Conservation (phyloP, 1,140 invertebrate genomes). For the Drosophila bocqueti region DNA sequence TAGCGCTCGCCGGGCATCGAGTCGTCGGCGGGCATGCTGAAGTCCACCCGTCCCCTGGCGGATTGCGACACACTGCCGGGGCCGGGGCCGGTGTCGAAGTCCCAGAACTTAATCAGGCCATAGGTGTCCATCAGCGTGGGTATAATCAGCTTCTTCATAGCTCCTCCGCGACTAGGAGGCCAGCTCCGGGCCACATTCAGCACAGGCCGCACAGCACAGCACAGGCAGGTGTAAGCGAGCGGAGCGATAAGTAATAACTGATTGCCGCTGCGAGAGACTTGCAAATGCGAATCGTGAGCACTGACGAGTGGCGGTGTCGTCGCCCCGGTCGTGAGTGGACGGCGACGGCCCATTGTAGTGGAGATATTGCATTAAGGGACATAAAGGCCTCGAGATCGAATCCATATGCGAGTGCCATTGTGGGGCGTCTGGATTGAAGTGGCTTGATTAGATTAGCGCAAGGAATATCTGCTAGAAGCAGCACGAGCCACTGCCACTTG, state of each 20-base stretch:
- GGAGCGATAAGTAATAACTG: constrained; percentile 79
- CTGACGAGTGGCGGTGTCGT: constrained; percentile 35
- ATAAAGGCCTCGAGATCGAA: constrained; percentile 30
- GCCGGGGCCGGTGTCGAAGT: constrained; percentile 70
- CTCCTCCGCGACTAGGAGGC: neutral
- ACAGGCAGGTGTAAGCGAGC: constrained; percentile 62
- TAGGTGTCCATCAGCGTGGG: constrained; percentile 79
- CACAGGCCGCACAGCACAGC: constrained; percentile 10
- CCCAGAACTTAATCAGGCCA: constrained; percentile 80
- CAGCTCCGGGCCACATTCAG: constrained; percentile 1
- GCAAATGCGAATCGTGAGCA: constrained; percentile 51
- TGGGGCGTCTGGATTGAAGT: constrained; percentile 36
- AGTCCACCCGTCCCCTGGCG: constrained; percentile 1
- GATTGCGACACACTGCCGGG: constrained; percentile 33
- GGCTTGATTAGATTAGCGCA: constrained; percentile 69
- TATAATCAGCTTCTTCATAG: constrained; percentile 81
- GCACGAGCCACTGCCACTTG: constrained; percentile 42
- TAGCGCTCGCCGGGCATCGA: constrained; percentile 57
- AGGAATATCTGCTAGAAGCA: constrained; percentile 29
- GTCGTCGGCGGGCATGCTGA: constrained; percentile 26
- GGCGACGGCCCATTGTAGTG: constrained; percentile 13
- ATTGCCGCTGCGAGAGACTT: constrained; percentile 60
- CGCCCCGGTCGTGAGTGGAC: constrained; percentile 55
- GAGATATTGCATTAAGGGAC: constrained; percentile 55
- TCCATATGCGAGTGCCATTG: constrained; percentile 28